These are phyloP conservation scores for Cavia porcellus DNA, from an alignment of 2,113 vertebrate genomes.

Conservation along the genomic window DNA sequence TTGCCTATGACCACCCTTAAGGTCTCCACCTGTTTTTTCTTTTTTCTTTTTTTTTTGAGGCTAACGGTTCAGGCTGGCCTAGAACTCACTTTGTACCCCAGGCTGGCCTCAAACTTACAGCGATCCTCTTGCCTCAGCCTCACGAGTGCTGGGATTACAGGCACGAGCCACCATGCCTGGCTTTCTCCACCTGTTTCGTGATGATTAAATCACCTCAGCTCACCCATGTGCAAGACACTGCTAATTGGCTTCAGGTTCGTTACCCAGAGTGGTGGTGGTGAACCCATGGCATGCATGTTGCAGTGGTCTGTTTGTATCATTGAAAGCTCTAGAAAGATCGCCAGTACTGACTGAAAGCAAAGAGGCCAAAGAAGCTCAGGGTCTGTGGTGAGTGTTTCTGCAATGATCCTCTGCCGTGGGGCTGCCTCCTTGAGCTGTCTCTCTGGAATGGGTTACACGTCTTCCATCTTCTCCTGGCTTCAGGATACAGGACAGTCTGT, in stretches of 20 bases:
- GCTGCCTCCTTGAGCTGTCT: not conserved
- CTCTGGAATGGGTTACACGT: not conserved
- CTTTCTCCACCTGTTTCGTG: not conserved
- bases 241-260: not conserved
- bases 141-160: no score
- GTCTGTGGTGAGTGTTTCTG: not conserved
- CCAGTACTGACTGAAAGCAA: not conserved
- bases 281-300: not conserved
- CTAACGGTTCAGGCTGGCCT: no score
- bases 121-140: no score
- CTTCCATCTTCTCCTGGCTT: not conserved
- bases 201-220: conserved; percentile 33
- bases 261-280: not conserved
- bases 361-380: not conserved
- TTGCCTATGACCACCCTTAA: not conserved
- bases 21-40: not conserved
- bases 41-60: no score
- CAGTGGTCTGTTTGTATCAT: not conserved
- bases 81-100: no score
- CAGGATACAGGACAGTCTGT: not conserved
- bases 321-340: not conserved
- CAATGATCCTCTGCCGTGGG: not conserved
- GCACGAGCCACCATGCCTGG: no score
- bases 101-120: no score
- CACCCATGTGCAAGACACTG: not conserved